Evolutionary conservation across 2,113 vertebrate genomes (phyloP).

Genomic region (Phasianus colchicus): DNA sequence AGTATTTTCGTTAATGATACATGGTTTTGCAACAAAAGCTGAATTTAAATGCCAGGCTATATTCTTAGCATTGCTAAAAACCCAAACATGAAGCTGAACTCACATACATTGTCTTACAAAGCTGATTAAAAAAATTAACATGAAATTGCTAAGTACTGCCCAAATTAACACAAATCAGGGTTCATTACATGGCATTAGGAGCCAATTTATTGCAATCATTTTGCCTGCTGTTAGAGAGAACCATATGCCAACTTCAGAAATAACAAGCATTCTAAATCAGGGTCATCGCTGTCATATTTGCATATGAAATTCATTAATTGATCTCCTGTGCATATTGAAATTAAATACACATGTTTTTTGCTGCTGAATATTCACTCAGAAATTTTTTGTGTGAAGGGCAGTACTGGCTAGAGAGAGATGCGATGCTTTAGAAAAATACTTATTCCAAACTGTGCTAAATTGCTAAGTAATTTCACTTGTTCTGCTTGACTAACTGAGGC

Average conservation of each 20-base stretch:
- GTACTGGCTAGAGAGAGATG: not conserved
- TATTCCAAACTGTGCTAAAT: not conserved
- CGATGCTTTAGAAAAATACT: not conserved
- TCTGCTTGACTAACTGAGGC: not conserved
- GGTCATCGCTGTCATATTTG: slow-evolving; percentile 71
- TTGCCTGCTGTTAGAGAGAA: slow-evolving; percentile 66
- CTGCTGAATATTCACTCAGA: not conserved
- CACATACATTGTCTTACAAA: slow-evolving; percentile 33
- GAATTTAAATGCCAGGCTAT: not conserved
- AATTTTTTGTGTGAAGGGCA: not conserved
- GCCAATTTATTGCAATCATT: slow-evolving; percentile 74
- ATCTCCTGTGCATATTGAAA: slow-evolving; percentile 68
- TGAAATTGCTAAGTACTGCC: slow-evolving; percentile 69
- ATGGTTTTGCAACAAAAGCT: not conserved
- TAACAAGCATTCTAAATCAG: slow-evolving; percentile 70
- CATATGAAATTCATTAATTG: slow-evolving; percentile 68
- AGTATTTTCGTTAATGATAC: not conserved
- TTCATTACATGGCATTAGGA: slow-evolving; percentile 71
- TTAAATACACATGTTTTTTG: slow-evolving; percentile 44
- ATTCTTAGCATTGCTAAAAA: slow-evolving; percentile 32
- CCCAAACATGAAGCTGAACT: slow-evolving; percentile 28
- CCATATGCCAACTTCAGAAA: slow-evolving; percentile 75
- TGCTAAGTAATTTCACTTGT: not conserved
- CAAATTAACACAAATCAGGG: slow-evolving; percentile 76
- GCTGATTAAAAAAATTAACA: slow-evolving; percentile 61